Percentiles rank a stretch among this genome's conserved stretches.
phyloP scores from a whole-genome alignment of 2,113 vertebrate species.

The Bos taurus region DNA sequence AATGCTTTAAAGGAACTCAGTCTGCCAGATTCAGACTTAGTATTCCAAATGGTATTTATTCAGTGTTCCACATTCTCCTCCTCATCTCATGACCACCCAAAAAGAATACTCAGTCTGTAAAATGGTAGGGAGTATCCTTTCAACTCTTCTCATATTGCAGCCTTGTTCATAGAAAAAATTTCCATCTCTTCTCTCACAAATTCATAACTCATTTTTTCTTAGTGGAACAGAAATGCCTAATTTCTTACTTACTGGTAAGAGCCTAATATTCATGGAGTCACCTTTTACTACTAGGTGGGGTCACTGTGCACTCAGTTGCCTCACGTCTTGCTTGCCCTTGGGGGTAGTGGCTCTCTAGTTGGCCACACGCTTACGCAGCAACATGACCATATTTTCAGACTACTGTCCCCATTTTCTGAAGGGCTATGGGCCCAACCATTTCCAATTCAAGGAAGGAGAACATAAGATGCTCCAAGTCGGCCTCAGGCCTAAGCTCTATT shows the following conservation, averaged over 20 bases:
- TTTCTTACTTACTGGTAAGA: neutral
- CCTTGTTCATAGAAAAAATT: neutral
- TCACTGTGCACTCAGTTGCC: neutral
- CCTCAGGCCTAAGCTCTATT: neutral
- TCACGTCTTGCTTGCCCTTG: neutral
- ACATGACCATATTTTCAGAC: neutral
- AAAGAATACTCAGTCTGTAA: neutral
- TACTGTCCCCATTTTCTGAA: neutral
- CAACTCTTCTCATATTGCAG: neutral
- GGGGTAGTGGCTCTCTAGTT: neutral
- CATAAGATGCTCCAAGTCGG: neutral
- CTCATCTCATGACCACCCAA: neutral
- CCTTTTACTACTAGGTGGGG: neutral
- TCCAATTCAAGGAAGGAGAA: neutral
- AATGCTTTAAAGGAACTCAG: conserved; percentile 34
- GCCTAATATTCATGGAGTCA: neutral
- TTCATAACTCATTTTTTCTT: neutral
- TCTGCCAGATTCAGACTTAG: conserved; percentile 26
- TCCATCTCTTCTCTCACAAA: neutral
- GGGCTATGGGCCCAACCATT: neutral
- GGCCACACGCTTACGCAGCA: neutral
- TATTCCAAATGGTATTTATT: conserved; percentile 18
- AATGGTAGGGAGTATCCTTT: neutral
- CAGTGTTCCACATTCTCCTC: neutral
- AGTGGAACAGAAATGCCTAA: neutral